These are phyloP conservation scores for Chionodraco myersi DNA, from an alignment of 2,113 vertebrate species.

Conservation along the genomic window DNA sequence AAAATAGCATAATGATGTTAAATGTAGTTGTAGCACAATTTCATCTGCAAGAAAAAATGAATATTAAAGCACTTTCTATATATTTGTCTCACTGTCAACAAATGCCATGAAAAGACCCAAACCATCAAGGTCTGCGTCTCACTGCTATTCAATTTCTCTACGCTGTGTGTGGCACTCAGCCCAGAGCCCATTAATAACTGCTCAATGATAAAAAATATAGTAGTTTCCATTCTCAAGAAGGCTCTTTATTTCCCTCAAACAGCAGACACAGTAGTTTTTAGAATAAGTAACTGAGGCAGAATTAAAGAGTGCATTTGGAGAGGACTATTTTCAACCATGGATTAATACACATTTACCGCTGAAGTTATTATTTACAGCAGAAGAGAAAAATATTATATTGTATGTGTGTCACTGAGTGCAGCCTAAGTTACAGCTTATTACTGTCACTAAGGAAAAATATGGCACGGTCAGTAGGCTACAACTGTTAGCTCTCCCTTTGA, in stretches of 20 bases:
- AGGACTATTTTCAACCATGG: not conserved
- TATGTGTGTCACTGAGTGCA: not conserved
- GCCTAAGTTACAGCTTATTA: not conserved
- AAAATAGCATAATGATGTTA: constrained; percentile 9
- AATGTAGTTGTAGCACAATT: not conserved
- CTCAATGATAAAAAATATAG: not conserved
- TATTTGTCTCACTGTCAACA: constrained; percentile 5
- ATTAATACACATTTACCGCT: not conserved
- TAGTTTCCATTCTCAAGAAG: not conserved
- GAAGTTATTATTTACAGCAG: not conserved
- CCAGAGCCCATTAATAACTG: not conserved
- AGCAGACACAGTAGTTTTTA: not conserved
- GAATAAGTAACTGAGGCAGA: not conserved
- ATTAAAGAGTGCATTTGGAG: not conserved
- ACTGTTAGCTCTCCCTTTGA: not conserved
- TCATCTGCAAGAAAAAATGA: not conserved
- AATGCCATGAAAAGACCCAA: not conserved
- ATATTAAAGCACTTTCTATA: not conserved
- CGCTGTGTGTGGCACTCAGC: not conserved
- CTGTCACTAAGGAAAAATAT: not conserved
- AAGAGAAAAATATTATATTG: not conserved
- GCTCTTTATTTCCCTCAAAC: not conserved
- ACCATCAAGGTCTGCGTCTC: not conserved
- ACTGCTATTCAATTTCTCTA: not conserved
- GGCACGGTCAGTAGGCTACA: not conserved